These are phyloP conservation scores for Aurelia aurita DNA, from an alignment of 30 jellyfish, hydroid and myxozoan species.

Conservation along the genomic window DNA sequence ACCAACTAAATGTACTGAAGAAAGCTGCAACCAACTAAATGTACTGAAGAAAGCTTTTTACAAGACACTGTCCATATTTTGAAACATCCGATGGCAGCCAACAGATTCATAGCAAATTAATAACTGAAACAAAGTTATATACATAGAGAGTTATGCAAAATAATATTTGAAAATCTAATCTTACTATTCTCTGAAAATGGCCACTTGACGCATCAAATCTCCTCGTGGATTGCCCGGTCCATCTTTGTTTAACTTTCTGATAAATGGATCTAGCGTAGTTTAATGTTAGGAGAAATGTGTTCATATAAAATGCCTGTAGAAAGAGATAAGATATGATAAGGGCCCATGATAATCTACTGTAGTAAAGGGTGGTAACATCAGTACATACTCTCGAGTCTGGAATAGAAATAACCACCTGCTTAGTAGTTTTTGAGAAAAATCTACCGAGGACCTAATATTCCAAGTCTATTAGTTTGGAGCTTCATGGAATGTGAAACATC, in stretches of 20 bases:
- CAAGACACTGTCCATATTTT: too few species aligned
- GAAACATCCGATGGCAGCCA: background rate
- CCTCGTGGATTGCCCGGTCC: background rate
- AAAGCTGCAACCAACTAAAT: too few species aligned
- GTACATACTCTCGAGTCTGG: too few species aligned
- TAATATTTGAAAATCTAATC: background rate
- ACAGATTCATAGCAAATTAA: background rate
- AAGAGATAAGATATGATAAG: background rate
- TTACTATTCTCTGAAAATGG: constrained; percentile 4
- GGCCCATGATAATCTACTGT: too few species aligned
- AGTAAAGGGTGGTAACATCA: too few species aligned
- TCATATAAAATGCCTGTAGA: constrained; percentile 65
- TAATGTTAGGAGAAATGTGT: constrained; percentile 68
- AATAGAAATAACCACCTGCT: too few species aligned
- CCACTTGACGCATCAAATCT: background rate
- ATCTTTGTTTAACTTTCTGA: constrained; percentile 25
- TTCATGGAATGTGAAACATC: too few species aligned
- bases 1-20: too few species aligned
- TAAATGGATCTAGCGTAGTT: constrained; percentile 64
- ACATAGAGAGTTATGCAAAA: background rate
- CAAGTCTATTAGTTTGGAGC: too few species aligned
- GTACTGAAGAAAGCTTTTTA: too few species aligned
- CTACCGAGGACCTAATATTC: too few species aligned
- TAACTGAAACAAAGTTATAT: background rate
- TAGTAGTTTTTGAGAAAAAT: too few species aligned